Percentiles rank a stretch among this genome's conserved stretches.
Evolutionary conservation across 64 coral and sea anemone species (phyloP).

Genomic region (Montipora efflorescens): DNA sequence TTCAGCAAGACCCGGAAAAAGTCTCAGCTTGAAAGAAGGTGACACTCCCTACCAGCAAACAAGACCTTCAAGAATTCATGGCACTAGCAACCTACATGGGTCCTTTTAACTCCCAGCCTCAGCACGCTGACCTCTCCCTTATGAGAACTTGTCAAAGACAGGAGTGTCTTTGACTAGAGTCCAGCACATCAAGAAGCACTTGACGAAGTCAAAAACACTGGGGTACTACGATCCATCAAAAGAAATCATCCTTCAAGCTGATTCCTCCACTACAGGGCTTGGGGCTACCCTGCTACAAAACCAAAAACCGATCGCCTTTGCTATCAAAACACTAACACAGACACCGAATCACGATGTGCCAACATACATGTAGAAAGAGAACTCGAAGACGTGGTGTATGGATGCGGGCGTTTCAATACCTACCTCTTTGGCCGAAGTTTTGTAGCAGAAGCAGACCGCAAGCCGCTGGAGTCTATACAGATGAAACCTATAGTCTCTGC

Average conservation of each 20-base stretch:
- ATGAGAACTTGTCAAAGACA: background rate
- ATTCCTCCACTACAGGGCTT: background rate
- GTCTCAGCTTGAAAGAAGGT: conserved; percentile 36
- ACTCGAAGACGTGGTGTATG: conserved; percentile 49
- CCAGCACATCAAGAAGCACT: conserved; percentile 8
- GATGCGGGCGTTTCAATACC: conserved; percentile 62
- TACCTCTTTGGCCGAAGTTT: conserved; percentile 54
- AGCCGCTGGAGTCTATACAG: conserved; percentile 9
- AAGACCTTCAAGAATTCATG: conserved; percentile 12
- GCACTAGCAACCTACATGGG: conserved; percentile 50
- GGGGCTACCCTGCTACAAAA: conserved; percentile 38
- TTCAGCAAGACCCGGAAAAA: background rate
- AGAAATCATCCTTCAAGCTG: background rate
- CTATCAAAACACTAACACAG: conserved; percentile 13
- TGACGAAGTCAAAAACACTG: background rate
- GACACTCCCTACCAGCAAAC: conserved; percentile 23
- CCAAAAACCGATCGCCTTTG: conserved; percentile 28
- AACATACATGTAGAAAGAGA: conserved; percentile 43
- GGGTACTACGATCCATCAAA: background rate
- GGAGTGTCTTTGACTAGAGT: background rate
- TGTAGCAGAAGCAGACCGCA: conserved; percentile 38
- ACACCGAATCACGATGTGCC: conserved; percentile 23
- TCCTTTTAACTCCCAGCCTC: conserved; percentile 57
- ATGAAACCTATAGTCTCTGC: conserved; percentile 14
- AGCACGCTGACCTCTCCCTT: background rate